Base-by-base conservation (phyloP, 1,140 invertebrate species). In the Vanessa tameamea region DNA sequence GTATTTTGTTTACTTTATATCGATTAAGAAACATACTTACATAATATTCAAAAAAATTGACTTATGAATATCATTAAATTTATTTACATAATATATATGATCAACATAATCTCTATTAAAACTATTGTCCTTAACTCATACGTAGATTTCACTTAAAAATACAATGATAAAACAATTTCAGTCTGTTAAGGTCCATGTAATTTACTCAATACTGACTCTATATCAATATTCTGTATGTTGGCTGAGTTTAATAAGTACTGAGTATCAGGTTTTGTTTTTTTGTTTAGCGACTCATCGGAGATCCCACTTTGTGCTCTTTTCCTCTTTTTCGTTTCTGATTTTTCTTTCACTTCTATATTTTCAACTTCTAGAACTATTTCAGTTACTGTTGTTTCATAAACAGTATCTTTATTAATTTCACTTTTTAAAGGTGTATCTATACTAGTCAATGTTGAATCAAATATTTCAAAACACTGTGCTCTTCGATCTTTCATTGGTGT, bases 141-240 rank as follows among this genome's bases (percentile, higher is more conserved):
- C 26, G 26, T 31, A 31, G n/a, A 64, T 64, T 20, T 31, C n/a
- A 47, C 9, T 64, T 64, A 3, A 64, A 47, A 47, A 64, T 47
- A 64, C 26, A 64, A 47, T 64, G 20, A 64, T 64, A 47, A 47
- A 61, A 61, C 16, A 61, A 15, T 61, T 31, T 61, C 57, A 61
- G 31, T 37, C 57, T 47, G 31, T 69, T 64, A 66, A 55, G 88
- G 88, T 43, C 90, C 90, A 75, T 92, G 90, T 67, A 92, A 77
- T 73, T 90, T 92, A 78, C 83, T 90, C 47, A 92, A 74, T 16
- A 92, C 89, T 15, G 89, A 85, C 77, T 92, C 90, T n/a, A 92
- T 92, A 80, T 92, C 90, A 48, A 92, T 87, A 81, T 92, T 90
- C 74, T 90, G 89, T 73, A 92, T 90, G 70, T 84, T 89, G 3